Base-by-base conservation (phyloP, 2,113 vertebrate genomes). In the Trachemys scripta region DNA sequence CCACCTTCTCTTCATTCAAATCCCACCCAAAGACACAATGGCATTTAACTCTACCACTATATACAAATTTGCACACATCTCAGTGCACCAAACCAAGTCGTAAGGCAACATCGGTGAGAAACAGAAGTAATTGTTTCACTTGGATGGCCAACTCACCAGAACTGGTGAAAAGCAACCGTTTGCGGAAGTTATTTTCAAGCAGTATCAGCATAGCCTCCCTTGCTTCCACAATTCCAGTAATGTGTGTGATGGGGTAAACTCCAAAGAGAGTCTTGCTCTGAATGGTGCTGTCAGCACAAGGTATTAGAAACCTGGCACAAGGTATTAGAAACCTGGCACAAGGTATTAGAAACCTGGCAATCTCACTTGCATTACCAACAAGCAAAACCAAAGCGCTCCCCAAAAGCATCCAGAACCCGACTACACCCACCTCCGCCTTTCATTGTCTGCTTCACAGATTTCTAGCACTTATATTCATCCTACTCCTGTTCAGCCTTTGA, bases 371-470 rank as follows among this genome's bases (percentile, higher is more conserved):
- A 95, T 94, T 84, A 89, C 92, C 90, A 96, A 97, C 96, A 97
- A 97, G 93, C 90, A 96, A 94, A 97, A 97, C 96, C 94, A 96
- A 96, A 97, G 84, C 88, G 93, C 92, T 96, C 96, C 94, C 94
- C 86, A 82, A 89, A 96, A 95, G 94, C 87, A 93, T 92, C 94
- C 86, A 93, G 45, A 97, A 96, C 69, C 53, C 78, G 45, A 89
- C 94, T 95, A 94, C 89, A 89, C 87, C 94, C 84, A 50, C 62
- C 93, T 17, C 38, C 35, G 62, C 47, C 90, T 96, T 59, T 97
- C 95, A 95, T 95, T 84, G 91, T 93, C 91, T 96, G 90, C 93
- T 95, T 97, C 97, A 97, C 96, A 95, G 96, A 92, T 97, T 95
- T 91, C 78, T 93, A 90, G 82, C 72, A 91, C 97, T 96, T 93